Evolutionary conservation across 2,113 vertebrate genomes (phyloP).

Genomic region (Sapayoa aenigma): DNA sequence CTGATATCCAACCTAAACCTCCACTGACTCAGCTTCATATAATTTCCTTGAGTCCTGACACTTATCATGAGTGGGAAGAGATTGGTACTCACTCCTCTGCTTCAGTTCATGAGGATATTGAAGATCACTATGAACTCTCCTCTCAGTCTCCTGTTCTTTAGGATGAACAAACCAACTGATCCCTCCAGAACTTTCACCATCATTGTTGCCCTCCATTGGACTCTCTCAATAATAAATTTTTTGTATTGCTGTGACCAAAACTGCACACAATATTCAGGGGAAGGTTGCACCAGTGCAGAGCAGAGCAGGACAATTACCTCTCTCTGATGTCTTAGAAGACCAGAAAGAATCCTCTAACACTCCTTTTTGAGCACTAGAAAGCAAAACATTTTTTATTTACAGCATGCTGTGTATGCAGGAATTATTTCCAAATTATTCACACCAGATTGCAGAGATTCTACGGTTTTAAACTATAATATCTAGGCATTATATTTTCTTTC

Average conservation of each 20-base stretch:
- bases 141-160: neutral
- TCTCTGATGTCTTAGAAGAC: too few species aligned
- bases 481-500: too few species aligned
- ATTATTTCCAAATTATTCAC: too few species aligned
- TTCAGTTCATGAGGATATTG: neutral
- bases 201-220: neutral
- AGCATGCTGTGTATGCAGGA: too few species aligned
- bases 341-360: too few species aligned
- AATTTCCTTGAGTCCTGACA: neutral
- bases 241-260: neutral
- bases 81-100: neutral
- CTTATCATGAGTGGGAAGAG: neutral
- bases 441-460: too few species aligned
- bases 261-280: neutral
- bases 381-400: too few species aligned
- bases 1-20: neutral
- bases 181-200: neutral
- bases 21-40: neutral
- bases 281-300: neutral
- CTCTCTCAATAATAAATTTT: neutral
- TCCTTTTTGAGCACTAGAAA: too few species aligned
- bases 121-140: neutral
- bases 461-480: too few species aligned
- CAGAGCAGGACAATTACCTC: accelerated
- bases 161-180: neutral